These are phyloP conservation scores for Rhingia campestris DNA, from an alignment of 2,888 invertebrate species.

Conservation along the genomic window DNA sequence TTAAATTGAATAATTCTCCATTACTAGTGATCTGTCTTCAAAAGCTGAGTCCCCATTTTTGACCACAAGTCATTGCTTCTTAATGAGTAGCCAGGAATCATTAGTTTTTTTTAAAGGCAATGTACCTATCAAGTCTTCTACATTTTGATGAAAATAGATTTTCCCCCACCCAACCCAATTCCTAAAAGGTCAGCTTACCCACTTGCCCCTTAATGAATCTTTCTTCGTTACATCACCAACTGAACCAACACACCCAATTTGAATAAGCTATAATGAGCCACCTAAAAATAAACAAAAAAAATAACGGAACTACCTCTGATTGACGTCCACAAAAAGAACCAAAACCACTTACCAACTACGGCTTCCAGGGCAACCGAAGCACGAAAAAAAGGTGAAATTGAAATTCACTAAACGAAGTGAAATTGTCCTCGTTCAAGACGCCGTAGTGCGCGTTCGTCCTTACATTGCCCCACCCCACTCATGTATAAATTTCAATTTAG, in stretches of 20 bases:
- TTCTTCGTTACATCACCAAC: constrained; percentile 1
- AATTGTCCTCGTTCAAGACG: constrained; percentile 43
- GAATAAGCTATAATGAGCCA: not conserved
- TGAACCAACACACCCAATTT: not conserved
- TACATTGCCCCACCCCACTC: not conserved
- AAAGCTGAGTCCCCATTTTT: too few species aligned
- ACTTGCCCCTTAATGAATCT: not conserved
- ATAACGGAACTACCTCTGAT: not conserved
- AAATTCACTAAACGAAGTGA: constrained; percentile 31
- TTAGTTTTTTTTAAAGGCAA: too few species aligned
- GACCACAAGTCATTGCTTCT: too few species aligned
- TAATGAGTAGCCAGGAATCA: too few species aligned
- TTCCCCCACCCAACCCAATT: not conserved
- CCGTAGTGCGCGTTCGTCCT: constrained; percentile 22
- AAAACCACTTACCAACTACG: constrained; percentile 12
- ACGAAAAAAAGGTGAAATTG: constrained; percentile 12
- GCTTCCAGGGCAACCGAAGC: constrained; percentile 4
- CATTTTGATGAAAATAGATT: too few species aligned
- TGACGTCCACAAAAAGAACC: not conserved
- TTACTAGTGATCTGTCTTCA: too few species aligned
- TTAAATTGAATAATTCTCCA: too few species aligned
- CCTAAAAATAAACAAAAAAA: not conserved
- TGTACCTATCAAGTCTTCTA: too few species aligned
- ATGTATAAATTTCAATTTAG: constrained; percentile 51
- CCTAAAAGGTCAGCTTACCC: not conserved